Base-by-base conservation (phyloP, 2,888 invertebrate genomes). In the Macaria notata region DNA sequence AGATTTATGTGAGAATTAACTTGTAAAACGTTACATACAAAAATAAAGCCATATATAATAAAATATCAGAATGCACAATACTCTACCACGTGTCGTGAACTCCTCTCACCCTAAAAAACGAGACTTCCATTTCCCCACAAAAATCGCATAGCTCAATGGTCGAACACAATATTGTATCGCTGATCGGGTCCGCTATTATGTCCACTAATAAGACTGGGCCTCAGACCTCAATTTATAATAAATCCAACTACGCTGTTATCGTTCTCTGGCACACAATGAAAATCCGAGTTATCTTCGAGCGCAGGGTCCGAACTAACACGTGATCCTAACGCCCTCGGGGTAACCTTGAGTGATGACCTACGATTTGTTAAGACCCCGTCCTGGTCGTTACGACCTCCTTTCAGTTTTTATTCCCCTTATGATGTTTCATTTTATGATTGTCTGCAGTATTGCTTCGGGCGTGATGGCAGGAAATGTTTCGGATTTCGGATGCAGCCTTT, bases 361-460 rank as follows among this genome's bases (percentile, higher is more conserved):
- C 89, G 83, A 88, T 90, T 90, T 89, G 88, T 90, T 84, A 84
- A 83, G 83, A 79, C 83, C 83, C 81, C 79, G 76, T 76, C 79
- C 76, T 74, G 69, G 81, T 86, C 86, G 83, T 87, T 86, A 83
- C 78, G 76, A 76, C 73, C 78, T 87, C 86, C 84, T 88, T 88
- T 84, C 83, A 87, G 86, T 89, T 88, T 88, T 88, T 88, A 86
- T 86, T 83, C 75, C 82, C 81, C 80, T 81, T 86, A 85, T 84
- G 86, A 87, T 88, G 88, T 87, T 88, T 88, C 85, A 84, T 87
- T 87, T 86, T 87, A 85, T 87, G 83, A 88, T 88, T 86, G 87
- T 82, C 82, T 76, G 76, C 75, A 75, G 77, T 83, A 84, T 84
- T 81, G 82, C 76, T 74, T 66, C 62, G 69, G 75, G 83, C 83